Conservation (phyloP, 1,140 invertebrate species). For the Aphelinus certus region DNA sequence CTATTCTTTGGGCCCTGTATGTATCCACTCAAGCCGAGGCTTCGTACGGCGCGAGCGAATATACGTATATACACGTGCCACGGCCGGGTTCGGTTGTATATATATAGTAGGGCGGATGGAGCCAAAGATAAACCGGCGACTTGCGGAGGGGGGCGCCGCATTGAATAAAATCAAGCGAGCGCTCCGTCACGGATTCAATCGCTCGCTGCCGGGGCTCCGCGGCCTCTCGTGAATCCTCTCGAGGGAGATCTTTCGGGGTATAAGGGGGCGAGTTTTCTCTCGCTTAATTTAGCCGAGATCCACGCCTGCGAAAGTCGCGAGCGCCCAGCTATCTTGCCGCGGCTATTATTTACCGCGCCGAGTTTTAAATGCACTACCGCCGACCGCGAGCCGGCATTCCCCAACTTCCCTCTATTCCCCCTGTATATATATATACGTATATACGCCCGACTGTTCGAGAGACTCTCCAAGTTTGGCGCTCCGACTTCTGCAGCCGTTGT, state of each 20-base stretch:
- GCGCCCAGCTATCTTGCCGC: conserved; percentile 18
- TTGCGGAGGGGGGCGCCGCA: not conserved
- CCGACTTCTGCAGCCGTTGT: too few relatives aligned
- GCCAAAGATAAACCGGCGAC: not conserved
- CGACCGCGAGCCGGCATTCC: not conserved
- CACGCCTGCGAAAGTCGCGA: not conserved
- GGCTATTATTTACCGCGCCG: conserved; percentile 30
- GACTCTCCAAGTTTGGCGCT: too few relatives aligned
- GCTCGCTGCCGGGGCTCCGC: not conserved
- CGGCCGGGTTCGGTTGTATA: too few relatives aligned
- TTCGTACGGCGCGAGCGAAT: too few relatives aligned
- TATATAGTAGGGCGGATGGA: not conserved
- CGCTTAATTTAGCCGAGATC: conserved; percentile 32
- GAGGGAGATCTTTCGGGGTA: conserved; percentile 22
- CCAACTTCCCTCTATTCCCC: too few relatives aligned
- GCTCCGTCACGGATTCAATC: conserved; percentile 24
- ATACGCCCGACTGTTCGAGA: too few relatives aligned
- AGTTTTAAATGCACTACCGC: conserved; percentile 36
- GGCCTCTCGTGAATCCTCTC: not conserved
- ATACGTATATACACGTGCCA: not conserved
- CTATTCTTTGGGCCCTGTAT: too few relatives aligned
- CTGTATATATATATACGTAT: too few relatives aligned
- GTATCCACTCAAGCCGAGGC: too few relatives aligned
- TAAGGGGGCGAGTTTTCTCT: not conserved
- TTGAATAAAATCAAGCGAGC: conserved; percentile 19